A percentile compares a stretch with the other conserved stretches of the same genome.
Conservation (phyloP, 2,797 vertebrate species). For the Labeo calbasu region DNA sequence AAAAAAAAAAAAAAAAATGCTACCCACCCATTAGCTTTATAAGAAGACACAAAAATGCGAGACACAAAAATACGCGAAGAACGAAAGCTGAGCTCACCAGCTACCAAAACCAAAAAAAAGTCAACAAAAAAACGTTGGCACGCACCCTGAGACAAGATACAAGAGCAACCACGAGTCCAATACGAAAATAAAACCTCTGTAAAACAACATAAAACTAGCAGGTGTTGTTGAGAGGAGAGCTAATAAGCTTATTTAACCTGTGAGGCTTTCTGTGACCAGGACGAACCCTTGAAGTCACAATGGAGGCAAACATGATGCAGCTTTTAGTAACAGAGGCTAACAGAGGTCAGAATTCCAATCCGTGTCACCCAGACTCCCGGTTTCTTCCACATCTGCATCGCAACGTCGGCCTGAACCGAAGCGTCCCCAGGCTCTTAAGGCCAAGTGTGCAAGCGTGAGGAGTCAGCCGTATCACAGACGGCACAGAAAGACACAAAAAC, state of each 20-base stretch:
- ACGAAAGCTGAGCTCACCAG: constrained; percentile 33
- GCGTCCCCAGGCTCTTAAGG: constrained; percentile 57
- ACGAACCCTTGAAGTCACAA: constrained; percentile 19
- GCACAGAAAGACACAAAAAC: constrained; percentile 42
- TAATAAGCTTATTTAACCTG: constrained; percentile 58
- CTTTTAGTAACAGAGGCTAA: constrained; percentile 43
- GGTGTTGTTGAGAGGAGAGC: constrained; percentile 55
- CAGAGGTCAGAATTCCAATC: constrained; percentile 45
- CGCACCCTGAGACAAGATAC: constrained; percentile 87
- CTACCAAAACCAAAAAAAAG: constrained; percentile 46
- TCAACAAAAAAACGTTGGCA: constrained; percentile 78
- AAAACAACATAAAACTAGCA: constrained; percentile 52
- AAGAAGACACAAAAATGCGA: constrained; percentile 50
- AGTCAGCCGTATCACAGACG: constrained; percentile 32
- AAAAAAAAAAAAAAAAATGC: neutral
- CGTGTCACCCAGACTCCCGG: neutral
- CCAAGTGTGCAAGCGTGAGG: constrained; percentile 65
- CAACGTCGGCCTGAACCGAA: constrained; percentile 20
- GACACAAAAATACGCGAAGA: constrained; percentile 34
- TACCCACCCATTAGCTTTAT: constrained; percentile 48
- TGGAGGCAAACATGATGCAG: constrained; percentile 47
- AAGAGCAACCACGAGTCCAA: constrained; percentile 76
- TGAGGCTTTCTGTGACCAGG: constrained; percentile 48
- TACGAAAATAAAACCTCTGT: constrained; percentile 71
- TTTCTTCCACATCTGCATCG: constrained; percentile 32